Conservation (phyloP, 2,888 invertebrate genomes). For the Nipponacmea schrenckii region DNA sequence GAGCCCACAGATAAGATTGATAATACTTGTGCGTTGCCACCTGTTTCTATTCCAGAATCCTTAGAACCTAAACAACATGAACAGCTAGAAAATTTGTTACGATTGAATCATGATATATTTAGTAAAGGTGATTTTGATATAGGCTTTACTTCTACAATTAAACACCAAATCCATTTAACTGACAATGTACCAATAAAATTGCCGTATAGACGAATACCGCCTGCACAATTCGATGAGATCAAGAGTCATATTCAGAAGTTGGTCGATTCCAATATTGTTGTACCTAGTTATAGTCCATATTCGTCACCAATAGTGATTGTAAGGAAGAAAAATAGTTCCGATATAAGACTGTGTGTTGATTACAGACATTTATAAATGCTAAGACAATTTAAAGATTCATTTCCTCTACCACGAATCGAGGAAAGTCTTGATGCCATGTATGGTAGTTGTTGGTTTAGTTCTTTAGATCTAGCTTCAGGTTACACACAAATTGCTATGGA, state of each 20-base stretch:
- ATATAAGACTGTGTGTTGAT: conserved; percentile 29
- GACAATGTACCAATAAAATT: conserved; percentile 20
- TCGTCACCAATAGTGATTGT: conserved; percentile 34
- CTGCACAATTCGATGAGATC: conserved; percentile 14
- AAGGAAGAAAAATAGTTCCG: conserved; percentile 30
- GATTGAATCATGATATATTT: no score
- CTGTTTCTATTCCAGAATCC: no score
- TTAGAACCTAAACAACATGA: no score
- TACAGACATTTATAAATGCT: conserved; percentile 25
- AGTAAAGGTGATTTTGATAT: no score
- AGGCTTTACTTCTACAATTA: no score
- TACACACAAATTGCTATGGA: conserved; percentile 28
- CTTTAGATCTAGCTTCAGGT: conserved; percentile 28
- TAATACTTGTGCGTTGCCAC: no score
- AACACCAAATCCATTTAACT: no score
- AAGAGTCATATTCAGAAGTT: conserved; percentile 21
- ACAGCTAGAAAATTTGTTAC: no score
- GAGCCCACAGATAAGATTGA: no score
- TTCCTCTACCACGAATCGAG: conserved; percentile 28
- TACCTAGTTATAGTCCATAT: conserved; percentile 26
- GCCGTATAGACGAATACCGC: conserved; percentile 20
- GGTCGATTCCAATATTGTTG: conserved; percentile 25
- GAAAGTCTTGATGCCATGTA: no score
- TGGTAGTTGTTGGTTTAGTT: conserved; percentile 29
- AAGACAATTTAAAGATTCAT: conserved; percentile 31